Evolutionary conservation across 2,888 invertebrate genomes (phyloP), one percentile per base, ranked within the genome.

Genomic region (Drosophila koepferae): DNA sequence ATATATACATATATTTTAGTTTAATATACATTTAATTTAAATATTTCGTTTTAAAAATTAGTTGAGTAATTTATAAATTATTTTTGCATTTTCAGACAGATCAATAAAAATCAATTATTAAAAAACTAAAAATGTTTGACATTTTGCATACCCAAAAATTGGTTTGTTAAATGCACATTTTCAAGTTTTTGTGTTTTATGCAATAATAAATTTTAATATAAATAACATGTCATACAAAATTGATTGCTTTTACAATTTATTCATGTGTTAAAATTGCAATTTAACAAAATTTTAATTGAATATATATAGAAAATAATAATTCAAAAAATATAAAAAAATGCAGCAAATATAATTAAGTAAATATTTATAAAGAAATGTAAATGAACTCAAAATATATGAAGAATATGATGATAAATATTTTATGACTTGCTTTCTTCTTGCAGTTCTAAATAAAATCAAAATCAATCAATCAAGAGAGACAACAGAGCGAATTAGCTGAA

Each of bases 101-200:
- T 34, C 1, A 34, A 34, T 34, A 12, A 20, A 51, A 34, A 34
- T 51, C 31, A 51, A 51, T 51, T 51, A 51, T 51, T 51, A n/a
- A 10, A 51, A 34, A 34, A 18, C 51, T 14, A 1, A 18, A 51
- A 34, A 34, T 51, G 34, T 34, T 34, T 0, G 7, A 51, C 4
- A 3, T 7, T 51, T 34, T 18, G 3, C 18, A 18, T 34, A 5
- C 14, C 3, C 31, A 49, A 34, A 34, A 18, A 51, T 51, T 51
- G 3, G 34, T 12, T n/a, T n/a, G 4, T 31, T 18, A 2, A 4
- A n/a, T 46, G 14, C 6, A 44, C 20, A 6, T 1, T 2, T 46
- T 23, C 0, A 5, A 10, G 20, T 7, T 8, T 48, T 28, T 14
- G 20, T 18, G 18, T 18, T 7, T 7, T 1, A 3, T 18, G 18